These are phyloP conservation scores for Littorina saxatilis DNA, from an alignment of 1,140 invertebrate genomes.

Conservation along the genomic window DNA sequence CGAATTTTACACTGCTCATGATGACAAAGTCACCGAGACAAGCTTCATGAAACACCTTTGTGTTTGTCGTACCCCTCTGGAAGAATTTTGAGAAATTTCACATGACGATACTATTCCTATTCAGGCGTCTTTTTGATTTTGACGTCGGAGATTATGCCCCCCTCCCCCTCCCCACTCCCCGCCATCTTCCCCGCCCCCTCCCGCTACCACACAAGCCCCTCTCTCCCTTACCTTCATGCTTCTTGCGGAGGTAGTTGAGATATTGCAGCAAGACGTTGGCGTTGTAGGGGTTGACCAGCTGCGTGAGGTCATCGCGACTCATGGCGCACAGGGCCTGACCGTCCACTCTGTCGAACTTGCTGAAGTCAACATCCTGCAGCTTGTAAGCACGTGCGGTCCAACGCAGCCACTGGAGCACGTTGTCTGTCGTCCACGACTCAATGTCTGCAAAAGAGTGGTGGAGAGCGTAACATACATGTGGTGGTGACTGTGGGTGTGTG, in stretches of 20 bases:
- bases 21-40: too few species aligned
- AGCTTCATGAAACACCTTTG: too few species aligned
- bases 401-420: slow-evolving; percentile 82
- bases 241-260: slow-evolving; percentile 64
- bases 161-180: not conserved
- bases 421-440: slow-evolving; percentile 79
- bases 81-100: too few species aligned
- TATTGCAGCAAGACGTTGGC: slow-evolving; percentile 67
- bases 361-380: slow-evolving; percentile 77
- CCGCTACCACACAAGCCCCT: not conserved
- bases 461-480: not conserved
- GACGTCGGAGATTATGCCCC: not conserved
- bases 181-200: not conserved
- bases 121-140: too few species aligned
- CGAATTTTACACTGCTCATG: too few species aligned
- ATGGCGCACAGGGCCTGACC: slow-evolving; percentile 80
- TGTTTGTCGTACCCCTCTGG: too few species aligned
- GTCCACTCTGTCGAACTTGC: slow-evolving; percentile 78
- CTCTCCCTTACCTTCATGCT: slow-evolving; percentile 63
- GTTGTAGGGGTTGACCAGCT: slow-evolving; percentile 62
- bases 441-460: slow-evolving; percentile 77
- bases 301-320: slow-evolving; percentile 64
- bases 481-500: not conserved
- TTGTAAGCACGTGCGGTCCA: slow-evolving; percentile 82
- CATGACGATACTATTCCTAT: too few species aligned